Base-by-base conservation (phyloP, 2,797 vertebrate species). In the Salmo trutta region DNA sequence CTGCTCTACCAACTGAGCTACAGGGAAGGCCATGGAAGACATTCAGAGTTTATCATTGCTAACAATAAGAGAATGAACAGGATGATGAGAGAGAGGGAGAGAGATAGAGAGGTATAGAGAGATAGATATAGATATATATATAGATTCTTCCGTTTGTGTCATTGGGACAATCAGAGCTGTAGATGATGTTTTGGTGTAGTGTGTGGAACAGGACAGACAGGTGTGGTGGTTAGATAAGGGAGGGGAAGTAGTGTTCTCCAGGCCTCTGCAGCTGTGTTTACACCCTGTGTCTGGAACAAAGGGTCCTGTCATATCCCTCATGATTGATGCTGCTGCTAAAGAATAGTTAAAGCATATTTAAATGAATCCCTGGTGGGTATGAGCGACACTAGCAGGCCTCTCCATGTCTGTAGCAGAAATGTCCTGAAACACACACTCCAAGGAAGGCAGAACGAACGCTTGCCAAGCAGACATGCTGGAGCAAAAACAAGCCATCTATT, bases 181-280 rank as follows among this genome's bases (percentile, higher is more conserved):
- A 92, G 91, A 93, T 92, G 88, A 91, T 90, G 81, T 91, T 93
- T 93, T 90, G 88, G 91, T 91, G 89, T 86, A 87, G 88, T 87
- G 86, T 91, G 89, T 92, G n/a, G 56, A n/a, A n/a, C 56, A 59
- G 56, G 41, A 21, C 88, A 77, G 93, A 94, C 94, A 94, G 94
- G 93, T 94, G 93, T 94, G 93, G 87, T 89, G 82, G 88, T 87
- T 89, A 92, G 93, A 93, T 93, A 93, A 91, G 86, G 89, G 87
- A 85, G 66, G 87, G 87, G 88, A 82, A 89, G 86, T 86, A 87
- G 86, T 86, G 87, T 90, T 81, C 83, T 85, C 76, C 79, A 76
- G 82, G 84, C 67, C 82, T 88, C 84, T 91, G 92, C 94, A 94
- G 94, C 93, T 95, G 93, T 94, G 93, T 95, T 95, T 94, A 92